Conservation (phyloP, 2,113 vertebrate species). For the Hippocampus mohnikei region DNA sequence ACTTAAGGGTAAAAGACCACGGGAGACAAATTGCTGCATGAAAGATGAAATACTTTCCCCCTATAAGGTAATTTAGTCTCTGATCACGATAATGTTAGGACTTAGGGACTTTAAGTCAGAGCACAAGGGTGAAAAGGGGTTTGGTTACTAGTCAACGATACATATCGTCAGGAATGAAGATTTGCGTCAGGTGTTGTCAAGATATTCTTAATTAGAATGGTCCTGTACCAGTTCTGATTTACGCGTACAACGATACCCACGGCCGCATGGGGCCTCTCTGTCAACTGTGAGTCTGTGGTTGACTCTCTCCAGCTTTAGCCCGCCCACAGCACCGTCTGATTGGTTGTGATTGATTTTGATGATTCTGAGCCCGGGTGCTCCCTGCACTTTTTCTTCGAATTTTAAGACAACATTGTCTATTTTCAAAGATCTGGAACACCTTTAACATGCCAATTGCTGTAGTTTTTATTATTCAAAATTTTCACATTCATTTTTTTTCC, state of each 20-base stretch:
- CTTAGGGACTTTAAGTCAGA: not conserved
- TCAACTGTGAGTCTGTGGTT: too few species aligned
- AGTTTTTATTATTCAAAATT: too few species aligned
- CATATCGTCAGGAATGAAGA: slow-evolving; percentile 13
- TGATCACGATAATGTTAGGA: slow-evolving; percentile 7
- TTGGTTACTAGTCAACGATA: slow-evolving; percentile 15
- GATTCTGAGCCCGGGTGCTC: too few species aligned
- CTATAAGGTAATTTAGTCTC: not conserved
- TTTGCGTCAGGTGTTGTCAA: slow-evolving; percentile 42
- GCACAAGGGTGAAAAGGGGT: slow-evolving; percentile 16
- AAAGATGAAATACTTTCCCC: slow-evolving; percentile 2
- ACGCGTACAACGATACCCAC: not conserved
- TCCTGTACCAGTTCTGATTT: not conserved
- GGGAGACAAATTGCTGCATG: not conserved
- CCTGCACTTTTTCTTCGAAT: too few species aligned
- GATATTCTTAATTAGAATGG: slow-evolving; percentile 16
- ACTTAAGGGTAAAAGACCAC: not conserved
- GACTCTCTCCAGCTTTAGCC: too few species aligned
- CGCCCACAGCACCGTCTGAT: too few species aligned
- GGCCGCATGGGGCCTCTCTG: not conserved
- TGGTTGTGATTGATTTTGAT: too few species aligned
- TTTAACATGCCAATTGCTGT: too few species aligned
- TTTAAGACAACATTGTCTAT: too few species aligned
- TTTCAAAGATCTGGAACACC: too few species aligned
- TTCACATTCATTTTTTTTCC: too few species aligned